Base-by-base conservation (phyloP, 2,797 vertebrate genomes). In the Oryzias dopingdopingensis region DNA sequence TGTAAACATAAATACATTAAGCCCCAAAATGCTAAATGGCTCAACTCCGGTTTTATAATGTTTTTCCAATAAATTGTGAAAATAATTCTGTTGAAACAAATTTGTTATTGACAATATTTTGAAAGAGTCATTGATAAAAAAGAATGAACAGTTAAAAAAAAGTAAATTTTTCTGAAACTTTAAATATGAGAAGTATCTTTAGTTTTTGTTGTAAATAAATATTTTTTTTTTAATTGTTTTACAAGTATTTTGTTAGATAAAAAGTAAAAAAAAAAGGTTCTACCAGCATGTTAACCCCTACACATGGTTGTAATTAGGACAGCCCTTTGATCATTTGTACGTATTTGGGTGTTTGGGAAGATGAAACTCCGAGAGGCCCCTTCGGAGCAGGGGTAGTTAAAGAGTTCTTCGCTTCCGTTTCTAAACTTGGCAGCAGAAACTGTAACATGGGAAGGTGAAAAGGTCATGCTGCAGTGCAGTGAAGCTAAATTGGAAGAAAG, bases 331-430 rank as follows among this genome's bases (percentile, higher is more conserved):
- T 73, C 49, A 62, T 63, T 63, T 13, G 10, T 50, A 20, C 45
- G 6, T 49, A 40, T 67, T 59, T 54, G 26, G 48, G 43, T 22
- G 44, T 16, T 37, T 2, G 48, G 47, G 43, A 42, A 23, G 41
- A 24, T 15, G 42, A 52, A 24, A 46, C 14, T 53, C 22, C 51
- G 41, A 49, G 54, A 67, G 18, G 17, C 41, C 49, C 42, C 52
- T 0, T 12, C 18, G 44, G 45, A 71, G 56, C 46, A 42, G n/a
- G 40, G 29, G 37, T 43, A 41, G 62, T 49, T 42, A 43, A 49
- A 61, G 18, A 29, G 7, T 47, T 58, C 54, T 40, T 29, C 32
- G 54, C 63, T 63, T 49, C 58, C 65, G 61, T 75, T 73, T 77
- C 67, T 65, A 75, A 56, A 56, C 49, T 7, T 59, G 62, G 62